Evolutionary conservation across 2,797 vertebrate species (phyloP), one percentile per base, ranked within the genome.

Genomic region (Pangasius macronema): DNA sequence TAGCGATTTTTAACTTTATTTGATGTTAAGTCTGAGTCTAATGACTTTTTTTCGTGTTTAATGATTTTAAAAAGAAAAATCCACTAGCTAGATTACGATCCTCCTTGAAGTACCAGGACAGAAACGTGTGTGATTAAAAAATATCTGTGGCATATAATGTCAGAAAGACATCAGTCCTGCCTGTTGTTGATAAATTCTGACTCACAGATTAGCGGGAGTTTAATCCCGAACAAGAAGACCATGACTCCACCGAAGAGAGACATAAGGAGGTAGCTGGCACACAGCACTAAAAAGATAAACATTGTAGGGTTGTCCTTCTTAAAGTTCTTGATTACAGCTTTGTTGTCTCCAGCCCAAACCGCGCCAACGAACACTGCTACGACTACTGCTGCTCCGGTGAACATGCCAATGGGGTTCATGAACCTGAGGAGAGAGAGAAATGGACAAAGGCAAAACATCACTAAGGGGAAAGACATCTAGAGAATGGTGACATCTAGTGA

Each of bases 151-250:
- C 42, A 46, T 46, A 46, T 46, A 46, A 46, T 46, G 42, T 46
- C 42, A 46, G 42, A 46, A 46, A 46, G 42, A 46, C 39, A 42
- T 42, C 39, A 42, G 39, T 42, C 39, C 39, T 42, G 39, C 39
- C 39, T 42, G 39, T 42, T 42, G 39, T 5, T 42, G 39, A 42
- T 42, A 42, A 76, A 3, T 83, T 30, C 67, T 27, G 89, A 97
- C 98, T 97, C 94, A 99, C 98, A 88, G 73, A 97, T 90, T 84
- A 99, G 93, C 85, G 98, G 98, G 88, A 99, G 95, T 0, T 97
- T 97, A 95, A 99, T 97, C 63, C 97, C 97, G 1, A 97, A 94
- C 92, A 98, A 94, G 89, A 99, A 97, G 83, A 98, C 97, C 97
- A 98, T 96, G 89, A 99, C 97, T 0, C 97, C 97, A 5, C 97